A percentile compares a stretch with the other conserved stretches of the same genome.
phyloP scores from a whole-genome alignment of 1,140 invertebrate genomes.

The Diabrotica undecimpunctata region DNA sequence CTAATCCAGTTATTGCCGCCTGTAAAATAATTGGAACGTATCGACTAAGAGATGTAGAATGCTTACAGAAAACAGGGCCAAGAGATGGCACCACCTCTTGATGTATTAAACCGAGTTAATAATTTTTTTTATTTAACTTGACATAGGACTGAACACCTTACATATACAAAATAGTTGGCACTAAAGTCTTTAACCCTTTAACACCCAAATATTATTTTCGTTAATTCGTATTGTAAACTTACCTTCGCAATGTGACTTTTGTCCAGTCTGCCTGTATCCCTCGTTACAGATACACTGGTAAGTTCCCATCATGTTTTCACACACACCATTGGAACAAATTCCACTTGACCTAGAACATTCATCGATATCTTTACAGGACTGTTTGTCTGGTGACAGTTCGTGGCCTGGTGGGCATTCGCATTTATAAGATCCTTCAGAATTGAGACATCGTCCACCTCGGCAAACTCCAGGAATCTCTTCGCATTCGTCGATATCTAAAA shows the following conservation, averaged over 20 bases:
- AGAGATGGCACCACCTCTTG: too few species aligned
- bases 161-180: too few species aligned
- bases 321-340: slow-evolving; percentile 80
- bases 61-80: too few species aligned
- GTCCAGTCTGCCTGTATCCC: slow-evolving; percentile 65
- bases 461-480: slow-evolving; percentile 63
- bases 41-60: too few species aligned
- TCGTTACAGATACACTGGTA: slow-evolving; percentile 84
- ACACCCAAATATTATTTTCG: too few species aligned
- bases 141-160: too few species aligned
- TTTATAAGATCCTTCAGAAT: slow-evolving; percentile 77
- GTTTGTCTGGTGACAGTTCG: slow-evolving; percentile 59
- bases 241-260: slow-evolving; percentile 59
- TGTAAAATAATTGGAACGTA: too few species aligned
- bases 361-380: slow-evolving; percentile 54
- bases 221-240: neutral
- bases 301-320: slow-evolving; percentile 82
- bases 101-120: too few species aligned
- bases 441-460: slow-evolving; percentile 75
- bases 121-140: too few species aligned
- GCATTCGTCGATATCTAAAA: slow-evolving; percentile 71
- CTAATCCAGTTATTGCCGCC: too few species aligned
- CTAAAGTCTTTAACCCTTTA: too few species aligned
- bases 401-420: slow-evolving; percentile 83
- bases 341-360: slow-evolving; percentile 73